Conservation (phyloP, 2,797 vertebrate genomes). For the Falco peregrinus region DNA sequence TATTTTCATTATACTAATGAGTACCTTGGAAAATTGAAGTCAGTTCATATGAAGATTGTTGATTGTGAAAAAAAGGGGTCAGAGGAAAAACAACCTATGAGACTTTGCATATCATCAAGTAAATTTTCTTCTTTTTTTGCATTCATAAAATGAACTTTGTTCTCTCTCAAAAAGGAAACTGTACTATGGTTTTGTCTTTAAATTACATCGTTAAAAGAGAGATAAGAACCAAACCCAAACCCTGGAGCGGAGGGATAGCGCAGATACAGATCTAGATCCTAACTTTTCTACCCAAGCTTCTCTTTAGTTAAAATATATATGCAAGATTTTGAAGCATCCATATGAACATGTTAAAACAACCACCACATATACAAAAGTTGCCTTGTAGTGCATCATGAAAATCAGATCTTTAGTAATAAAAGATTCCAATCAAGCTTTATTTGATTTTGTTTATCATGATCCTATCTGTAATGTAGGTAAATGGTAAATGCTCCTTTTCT, state of each 20-base stretch:
- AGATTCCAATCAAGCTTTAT: conserved; percentile 54
- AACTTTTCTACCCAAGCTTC: conserved; percentile 29
- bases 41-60: conserved; percentile 47
- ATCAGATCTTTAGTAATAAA: conserved; percentile 58
- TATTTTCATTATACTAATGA: conserved; percentile 50
- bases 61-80: background rate
- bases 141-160: conserved; percentile 63
- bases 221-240: conserved; percentile 63
- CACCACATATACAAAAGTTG: conserved; percentile 37
- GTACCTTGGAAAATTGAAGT: conserved; percentile 29
- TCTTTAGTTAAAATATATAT: conserved; percentile 51
- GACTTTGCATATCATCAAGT: conserved; percentile 21
- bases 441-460: conserved; percentile 60
- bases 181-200: conserved; percentile 63
- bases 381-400: conserved; percentile 55
- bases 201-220: conserved; percentile 45
- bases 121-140: background rate
- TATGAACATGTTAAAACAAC: conserved; percentile 63
- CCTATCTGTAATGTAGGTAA: conserved; percentile 45
- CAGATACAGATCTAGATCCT: conserved; percentile 60
- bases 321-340: conserved; percentile 55
- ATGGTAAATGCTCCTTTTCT: conserved; percentile 39
- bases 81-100: conserved; percentile 19
- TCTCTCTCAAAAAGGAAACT: conserved; percentile 50
- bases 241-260: conserved; percentile 32